Percentiles rank a stretch among this genome's conserved stretches.
Conservation (phyloP, 2,888 invertebrate genomes). For the Morpho helenor region DNA sequence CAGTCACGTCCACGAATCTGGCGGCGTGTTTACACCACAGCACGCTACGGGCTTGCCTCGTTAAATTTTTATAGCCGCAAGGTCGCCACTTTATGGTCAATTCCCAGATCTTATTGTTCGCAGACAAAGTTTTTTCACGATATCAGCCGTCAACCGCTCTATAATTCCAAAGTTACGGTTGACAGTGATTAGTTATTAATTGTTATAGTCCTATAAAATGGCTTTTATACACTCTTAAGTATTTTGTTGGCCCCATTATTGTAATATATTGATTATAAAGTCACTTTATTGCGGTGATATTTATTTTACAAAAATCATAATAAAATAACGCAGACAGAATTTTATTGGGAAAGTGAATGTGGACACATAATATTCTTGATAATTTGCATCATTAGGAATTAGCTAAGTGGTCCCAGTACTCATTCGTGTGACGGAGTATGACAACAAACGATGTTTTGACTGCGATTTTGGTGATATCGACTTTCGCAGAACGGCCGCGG, state of each 20-base stretch:
- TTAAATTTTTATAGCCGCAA: slow-evolving; percentile 80
- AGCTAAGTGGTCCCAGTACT: slow-evolving; percentile 4
- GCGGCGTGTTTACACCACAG: slow-evolving; percentile 60
- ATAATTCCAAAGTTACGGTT: slow-evolving; percentile 62
- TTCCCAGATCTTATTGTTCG: slow-evolving; percentile 76
- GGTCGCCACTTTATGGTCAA: slow-evolving; percentile 79
- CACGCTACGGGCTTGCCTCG: slow-evolving; percentile 64
- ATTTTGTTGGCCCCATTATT: slow-evolving; percentile 41
- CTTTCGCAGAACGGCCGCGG: slow-evolving; percentile 60
- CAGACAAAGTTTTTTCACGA: slow-evolving; percentile 62
- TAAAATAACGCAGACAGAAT: slow-evolving; percentile 27
- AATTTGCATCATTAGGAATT: slow-evolving; percentile 10
- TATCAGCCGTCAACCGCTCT: slow-evolving; percentile 58
- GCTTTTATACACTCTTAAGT: slow-evolving; percentile 52
- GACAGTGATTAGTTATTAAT: slow-evolving; percentile 72
- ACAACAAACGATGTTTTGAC: slow-evolving; percentile 71
- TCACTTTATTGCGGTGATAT: slow-evolving; percentile 28
- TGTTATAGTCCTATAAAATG: slow-evolving; percentile 64
- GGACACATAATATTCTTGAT: slow-evolving; percentile 18
- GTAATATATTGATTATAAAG: slow-evolving; percentile 35
- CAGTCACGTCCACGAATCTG: slow-evolving; percentile 69
- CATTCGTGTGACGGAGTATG: slow-evolving; percentile 33
- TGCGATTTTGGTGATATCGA: slow-evolving; percentile 70
- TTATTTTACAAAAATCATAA: slow-evolving; percentile 19
- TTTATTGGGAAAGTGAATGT: slow-evolving; percentile 28